Conservation (phyloP, 2,113 vertebrate species). For the Nycticorax nycticorax region DNA sequence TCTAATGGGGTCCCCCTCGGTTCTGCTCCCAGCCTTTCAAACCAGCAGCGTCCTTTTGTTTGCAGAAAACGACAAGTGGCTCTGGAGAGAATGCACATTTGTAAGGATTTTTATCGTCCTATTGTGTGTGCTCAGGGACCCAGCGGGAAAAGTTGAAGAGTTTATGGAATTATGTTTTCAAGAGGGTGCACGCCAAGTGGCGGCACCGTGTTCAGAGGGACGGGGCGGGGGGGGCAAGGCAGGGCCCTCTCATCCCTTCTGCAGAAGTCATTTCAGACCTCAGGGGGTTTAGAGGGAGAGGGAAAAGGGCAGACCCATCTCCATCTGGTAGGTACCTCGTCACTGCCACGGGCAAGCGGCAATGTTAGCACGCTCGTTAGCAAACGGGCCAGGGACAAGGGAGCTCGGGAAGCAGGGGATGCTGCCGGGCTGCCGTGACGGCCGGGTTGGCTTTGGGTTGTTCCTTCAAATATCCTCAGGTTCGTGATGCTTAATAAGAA, state of each 20-base stretch:
- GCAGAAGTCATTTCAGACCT: background rate
- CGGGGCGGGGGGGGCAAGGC: background rate
- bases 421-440: background rate
- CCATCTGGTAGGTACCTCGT: rapidly evolving
- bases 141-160: background rate
- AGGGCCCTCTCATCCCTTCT: background rate
- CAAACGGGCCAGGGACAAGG: background rate
- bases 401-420: background rate
- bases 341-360: background rate
- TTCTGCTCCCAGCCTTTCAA: background rate
- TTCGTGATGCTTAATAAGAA: background rate
- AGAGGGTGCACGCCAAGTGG: background rate
- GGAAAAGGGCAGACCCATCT: background rate
- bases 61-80: background rate
- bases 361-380: background rate
- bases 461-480: background rate
- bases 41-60: background rate
- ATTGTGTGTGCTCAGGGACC: background rate
- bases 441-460: background rate
- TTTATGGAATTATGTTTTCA: background rate
- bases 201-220: background rate
- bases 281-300: background rate
- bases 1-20: background rate
- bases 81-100: background rate
- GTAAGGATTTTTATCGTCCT: background rate